These are phyloP conservation scores for Alethe castanea DNA, from an alignment of 2,113 vertebrate species.

Conservation along the genomic window DNA sequence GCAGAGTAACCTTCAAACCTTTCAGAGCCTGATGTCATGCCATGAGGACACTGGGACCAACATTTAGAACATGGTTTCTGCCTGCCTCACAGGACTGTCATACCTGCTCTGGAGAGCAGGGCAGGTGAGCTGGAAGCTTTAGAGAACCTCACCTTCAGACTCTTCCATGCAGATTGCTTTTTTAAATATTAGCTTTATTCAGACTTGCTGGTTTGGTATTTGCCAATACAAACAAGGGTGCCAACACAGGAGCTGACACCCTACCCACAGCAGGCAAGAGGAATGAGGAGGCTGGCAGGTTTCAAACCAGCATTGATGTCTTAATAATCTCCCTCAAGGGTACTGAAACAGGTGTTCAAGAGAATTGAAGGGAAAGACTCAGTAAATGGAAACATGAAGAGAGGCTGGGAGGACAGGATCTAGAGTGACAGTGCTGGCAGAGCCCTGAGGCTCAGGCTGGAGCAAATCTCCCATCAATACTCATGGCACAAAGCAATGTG, in stretches of 20 bases:
- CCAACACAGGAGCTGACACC: background rate
- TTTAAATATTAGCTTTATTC: background rate
- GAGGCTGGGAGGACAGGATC: background rate
- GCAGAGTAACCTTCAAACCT: background rate
- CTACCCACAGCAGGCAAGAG: background rate
- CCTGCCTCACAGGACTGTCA: background rate
- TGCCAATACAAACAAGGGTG: fast-evolving
- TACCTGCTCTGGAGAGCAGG: background rate
- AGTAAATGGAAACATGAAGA: background rate
- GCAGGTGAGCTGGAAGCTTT: background rate
- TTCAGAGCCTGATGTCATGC: background rate
- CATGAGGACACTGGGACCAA: background rate
- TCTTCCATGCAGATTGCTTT: background rate
- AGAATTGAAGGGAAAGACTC: background rate
- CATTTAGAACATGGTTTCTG: background rate
- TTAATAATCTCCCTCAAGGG: background rate
- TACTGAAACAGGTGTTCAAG: background rate
- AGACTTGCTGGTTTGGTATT: background rate
- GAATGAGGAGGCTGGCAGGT: background rate
- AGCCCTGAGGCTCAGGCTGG: background rate
- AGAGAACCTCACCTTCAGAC: background rate
- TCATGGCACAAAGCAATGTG: background rate
- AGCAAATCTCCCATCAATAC: background rate
- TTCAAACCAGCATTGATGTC: background rate
- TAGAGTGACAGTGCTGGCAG: background rate